A percentile compares a stretch with the other conserved stretches of the same genome.
Conservation (phyloP, 1,140 invertebrate genomes). For the Stegodyphus mimosarum region DNA sequence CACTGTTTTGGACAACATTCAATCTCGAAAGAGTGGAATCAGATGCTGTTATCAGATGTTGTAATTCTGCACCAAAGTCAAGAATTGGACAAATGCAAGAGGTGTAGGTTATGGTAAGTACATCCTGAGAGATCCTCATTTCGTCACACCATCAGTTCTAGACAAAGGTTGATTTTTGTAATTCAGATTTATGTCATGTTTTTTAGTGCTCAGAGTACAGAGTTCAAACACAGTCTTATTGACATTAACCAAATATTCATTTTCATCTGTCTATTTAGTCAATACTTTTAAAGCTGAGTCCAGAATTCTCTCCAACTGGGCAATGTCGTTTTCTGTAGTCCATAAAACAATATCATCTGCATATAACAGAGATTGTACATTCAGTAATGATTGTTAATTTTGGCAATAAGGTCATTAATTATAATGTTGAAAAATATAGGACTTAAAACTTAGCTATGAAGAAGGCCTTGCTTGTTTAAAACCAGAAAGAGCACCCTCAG, state of each 20-base stretch:
- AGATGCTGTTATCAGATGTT: not conserved
- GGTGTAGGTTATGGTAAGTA: not conserved
- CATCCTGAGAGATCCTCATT: not conserved
- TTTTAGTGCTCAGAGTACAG: slow-evolving; percentile 2
- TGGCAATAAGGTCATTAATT: too few relatives aligned
- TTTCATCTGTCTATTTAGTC: not conserved
- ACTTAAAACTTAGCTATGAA: too few relatives aligned
- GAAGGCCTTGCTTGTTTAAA: too few relatives aligned
- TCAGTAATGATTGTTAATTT: too few relatives aligned
- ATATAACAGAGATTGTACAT: too few relatives aligned
- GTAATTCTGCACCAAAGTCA: not conserved
- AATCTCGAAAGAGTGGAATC: not conserved
- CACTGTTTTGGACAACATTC: too few relatives aligned
- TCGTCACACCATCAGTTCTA: not conserved
- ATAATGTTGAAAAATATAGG: too few relatives aligned
- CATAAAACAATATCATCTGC: too few relatives aligned
- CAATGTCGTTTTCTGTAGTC: too few relatives aligned
- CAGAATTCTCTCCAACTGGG: too few relatives aligned
- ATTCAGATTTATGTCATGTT: not conserved
- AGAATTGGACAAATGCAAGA: not conserved
- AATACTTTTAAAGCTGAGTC: not conserved
- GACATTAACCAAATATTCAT: not conserved
- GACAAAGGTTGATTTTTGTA: not conserved
- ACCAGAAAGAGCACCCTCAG: too few relatives aligned
- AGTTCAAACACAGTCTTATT: not conserved